phyloP scores from a whole-genome alignment of 2,888 invertebrate species.

The Chrysomela aeneicollis region DNA sequence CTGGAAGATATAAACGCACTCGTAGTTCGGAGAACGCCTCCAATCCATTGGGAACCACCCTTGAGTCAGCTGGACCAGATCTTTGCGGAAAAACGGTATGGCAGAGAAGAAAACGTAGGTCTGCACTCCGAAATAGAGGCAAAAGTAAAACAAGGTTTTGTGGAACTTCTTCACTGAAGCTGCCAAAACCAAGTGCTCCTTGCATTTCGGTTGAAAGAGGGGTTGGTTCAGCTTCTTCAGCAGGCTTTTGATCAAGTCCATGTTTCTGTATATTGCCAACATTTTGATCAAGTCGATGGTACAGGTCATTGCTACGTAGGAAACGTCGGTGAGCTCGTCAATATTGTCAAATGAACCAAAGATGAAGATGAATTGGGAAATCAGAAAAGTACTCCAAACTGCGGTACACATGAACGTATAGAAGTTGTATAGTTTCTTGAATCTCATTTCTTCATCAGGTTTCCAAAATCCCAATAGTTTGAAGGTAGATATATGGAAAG shows the following conservation, averaged over 20 bases:
- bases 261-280: slow-evolving; percentile 21
- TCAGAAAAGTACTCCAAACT: slow-evolving; percentile 20
- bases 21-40: slow-evolving; percentile 19
- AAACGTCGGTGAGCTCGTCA: slow-evolving; percentile 20
- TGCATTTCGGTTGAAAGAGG: slow-evolving; percentile 10
- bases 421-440: slow-evolving; percentile 17
- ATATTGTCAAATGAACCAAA: not conserved
- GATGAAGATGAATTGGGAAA: slow-evolving; percentile 20
- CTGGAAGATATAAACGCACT: slow-evolving; percentile 28
- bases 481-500: slow-evolving; percentile 8
- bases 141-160: slow-evolving; percentile 6
- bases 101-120: slow-evolving; percentile 17
- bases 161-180: slow-evolving; percentile 9
- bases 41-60: slow-evolving; percentile 35
- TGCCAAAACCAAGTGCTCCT: not conserved
- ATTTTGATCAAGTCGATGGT: slow-evolving; percentile 22
- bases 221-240: slow-evolving; percentile 18
- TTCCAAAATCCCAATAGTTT: slow-evolving; percentile 26
- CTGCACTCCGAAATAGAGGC: slow-evolving; percentile 13
- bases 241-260: slow-evolving; percentile 21
- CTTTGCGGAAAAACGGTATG: slow-evolving; percentile 6
- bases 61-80: slow-evolving; percentile 1
- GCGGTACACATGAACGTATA: slow-evolving; percentile 22
- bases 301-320: slow-evolving; percentile 21
- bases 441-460: slow-evolving; percentile 24